These are phyloP conservation scores for Origma solitaria DNA, from an alignment of 2,113 vertebrate species.

Conservation along the genomic window DNA sequence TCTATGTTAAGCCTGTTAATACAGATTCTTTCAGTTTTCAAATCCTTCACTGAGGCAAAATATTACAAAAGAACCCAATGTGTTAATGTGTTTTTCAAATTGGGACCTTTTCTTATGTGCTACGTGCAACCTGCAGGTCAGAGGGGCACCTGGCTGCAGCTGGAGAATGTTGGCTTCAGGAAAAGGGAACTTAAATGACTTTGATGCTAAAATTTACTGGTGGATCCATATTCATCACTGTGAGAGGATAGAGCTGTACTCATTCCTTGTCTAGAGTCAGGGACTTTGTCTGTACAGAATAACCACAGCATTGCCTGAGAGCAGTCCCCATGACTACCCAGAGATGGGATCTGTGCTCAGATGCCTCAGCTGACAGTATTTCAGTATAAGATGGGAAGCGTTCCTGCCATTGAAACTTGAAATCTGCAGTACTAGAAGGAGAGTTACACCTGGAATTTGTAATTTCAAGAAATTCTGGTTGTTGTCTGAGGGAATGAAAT, in stretches of 20 bases:
- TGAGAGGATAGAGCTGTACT: not conserved
- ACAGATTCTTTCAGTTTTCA: not conserved
- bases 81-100: not conserved
- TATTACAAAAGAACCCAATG: not conserved
- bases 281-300: not conserved
- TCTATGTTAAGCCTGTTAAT: not conserved
- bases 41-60: not conserved
- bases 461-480: not conserved
- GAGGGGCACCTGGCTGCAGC: not conserved
- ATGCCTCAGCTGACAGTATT: not conserved
- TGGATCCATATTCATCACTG: not conserved
- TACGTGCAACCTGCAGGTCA: not conserved
- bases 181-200: not conserved
- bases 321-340: not conserved
- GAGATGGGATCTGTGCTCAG: not conserved
- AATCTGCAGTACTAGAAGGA: not conserved
- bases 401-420: not conserved
- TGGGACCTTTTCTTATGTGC: not conserved
- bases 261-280: not conserved
- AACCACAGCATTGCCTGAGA: not conserved
- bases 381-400: not conserved
- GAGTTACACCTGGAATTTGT: not conserved
- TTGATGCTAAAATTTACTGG: not conserved
- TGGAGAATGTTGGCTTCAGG: not conserved
- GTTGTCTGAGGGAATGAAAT: not conserved